phyloP scores from a whole-genome alignment of 53 echinoderm and acorn worm species.

The Patiria pectinifera region DNA sequence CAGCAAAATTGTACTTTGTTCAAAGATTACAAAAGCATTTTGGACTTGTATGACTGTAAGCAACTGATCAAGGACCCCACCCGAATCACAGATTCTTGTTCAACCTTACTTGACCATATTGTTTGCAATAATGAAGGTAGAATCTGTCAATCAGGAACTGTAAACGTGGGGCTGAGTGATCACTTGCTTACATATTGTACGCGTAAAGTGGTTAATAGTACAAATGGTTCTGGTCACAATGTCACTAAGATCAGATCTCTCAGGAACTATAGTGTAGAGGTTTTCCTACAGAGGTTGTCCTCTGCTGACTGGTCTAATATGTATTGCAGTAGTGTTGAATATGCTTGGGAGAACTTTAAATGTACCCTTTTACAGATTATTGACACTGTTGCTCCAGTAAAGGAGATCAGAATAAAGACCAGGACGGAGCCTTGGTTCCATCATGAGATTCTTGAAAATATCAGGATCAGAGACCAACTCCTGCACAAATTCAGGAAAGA shows the following conservation, averaged over 20 bases:
- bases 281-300: background rate
- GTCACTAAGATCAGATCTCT: background rate
- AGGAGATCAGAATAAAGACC: conserved; percentile 3
- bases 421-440: background rate
- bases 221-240: conserved; percentile 20
- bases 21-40: conserved; percentile 23
- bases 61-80: conserved; percentile 41
- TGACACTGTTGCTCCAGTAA: conserved; percentile 9
- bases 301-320: conserved; percentile 35
- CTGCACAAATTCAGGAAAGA: background rate
- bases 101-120: conserved; percentile 21
- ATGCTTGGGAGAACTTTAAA: conserved; percentile 25
- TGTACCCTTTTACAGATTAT: background rate
- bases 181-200: conserved; percentile 9
- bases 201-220: conserved; percentile 1
- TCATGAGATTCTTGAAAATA: background rate
- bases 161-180: background rate
- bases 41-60: conserved; percentile 3
- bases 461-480: background rate
- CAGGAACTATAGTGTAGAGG: conserved; percentile 31
- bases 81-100: conserved; percentile 9
- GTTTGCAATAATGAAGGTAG: conserved; percentile 29
- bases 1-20: background rate
- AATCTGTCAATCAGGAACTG: background rate
- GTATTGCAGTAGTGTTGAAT: conserved; percentile 26